phyloP scores from a whole-genome alignment of 2,888 invertebrate species.

The Trachelus troglodyta region DNA sequence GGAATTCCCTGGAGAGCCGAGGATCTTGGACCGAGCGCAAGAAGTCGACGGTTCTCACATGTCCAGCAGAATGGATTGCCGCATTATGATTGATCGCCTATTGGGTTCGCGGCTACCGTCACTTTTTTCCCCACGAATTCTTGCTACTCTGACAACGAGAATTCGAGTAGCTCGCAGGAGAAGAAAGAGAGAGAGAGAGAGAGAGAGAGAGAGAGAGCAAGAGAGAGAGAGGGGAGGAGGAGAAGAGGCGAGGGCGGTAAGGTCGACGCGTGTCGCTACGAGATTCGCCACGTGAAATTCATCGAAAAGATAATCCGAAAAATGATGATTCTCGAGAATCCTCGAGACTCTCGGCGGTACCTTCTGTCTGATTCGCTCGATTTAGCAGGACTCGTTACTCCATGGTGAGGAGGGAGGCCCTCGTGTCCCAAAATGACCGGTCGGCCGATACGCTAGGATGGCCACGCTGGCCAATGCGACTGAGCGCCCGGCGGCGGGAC shows the following conservation, averaged over 20 bases:
- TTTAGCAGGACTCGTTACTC: conserved; percentile 49
- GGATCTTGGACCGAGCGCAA: conserved; percentile 45
- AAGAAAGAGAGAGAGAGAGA: conserved; percentile 25
- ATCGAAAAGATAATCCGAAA: conserved; percentile 40
- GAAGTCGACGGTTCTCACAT: conserved; percentile 62
- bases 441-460: too few species aligned
- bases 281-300: conserved; percentile 17
- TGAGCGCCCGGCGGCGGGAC: too few species aligned
- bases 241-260: conserved; percentile 18
- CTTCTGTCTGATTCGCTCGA: conserved; percentile 53
- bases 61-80: conserved; percentile 60
- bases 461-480: too few species aligned
- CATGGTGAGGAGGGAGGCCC: conserved; percentile 30
- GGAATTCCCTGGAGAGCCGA: conserved; percentile 51
- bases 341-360: conserved; percentile 40
- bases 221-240: conserved; percentile 9
- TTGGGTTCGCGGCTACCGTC: conserved; percentile 39
- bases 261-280: too few species aligned
- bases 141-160: conserved; percentile 13
- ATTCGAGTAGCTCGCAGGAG: conserved; percentile 19
- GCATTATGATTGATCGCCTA: conserved; percentile 62
- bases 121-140: conserved; percentile 16
- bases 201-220: conserved; percentile 25
- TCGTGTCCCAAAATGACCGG: neutral
- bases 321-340: conserved; percentile 26